Base-by-base conservation (phyloP, 1,140 invertebrate species). In the Olivierus martensii region DNA sequence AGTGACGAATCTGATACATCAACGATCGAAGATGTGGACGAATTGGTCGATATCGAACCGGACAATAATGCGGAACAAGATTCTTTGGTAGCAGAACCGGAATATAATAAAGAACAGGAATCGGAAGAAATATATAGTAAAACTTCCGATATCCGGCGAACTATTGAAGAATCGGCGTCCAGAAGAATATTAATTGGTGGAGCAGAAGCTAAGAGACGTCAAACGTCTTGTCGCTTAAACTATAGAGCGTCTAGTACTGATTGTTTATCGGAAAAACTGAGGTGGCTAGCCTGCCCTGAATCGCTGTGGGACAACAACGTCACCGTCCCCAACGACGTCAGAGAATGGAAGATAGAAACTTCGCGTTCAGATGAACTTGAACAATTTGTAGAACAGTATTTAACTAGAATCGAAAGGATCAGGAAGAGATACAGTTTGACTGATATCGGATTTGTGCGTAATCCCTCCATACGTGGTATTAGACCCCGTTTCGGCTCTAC, bases 381-480 rank as follows among this genome's bases (percentile, higher is more conserved):
- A 0, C 79, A 81, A 15, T 88, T 89, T 62, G 85, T 86, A 0
- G 79, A 87, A 55, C 84, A 85, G 42, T 81, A 85, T 57, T 82
- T 82, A 0, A 76, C 78, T 11, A 69, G 86, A 21, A 86, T 83
- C 0, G 84, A 89, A 61, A 71, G 84, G 22, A 75, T 88, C 5
- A 79, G 82, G 56, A 80, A 84, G 58, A 75, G 84, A 17, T 87
- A 76, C 55, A 43, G 41, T 9, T 66, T 72, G 10, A 77, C 86
- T 52, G 86, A 87, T 57, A 5, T 12, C 6, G 87, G 85, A 3
- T 89, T 90, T 65, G 82, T 84, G 60, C 73, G 83, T 14, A 71
- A 85, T 6, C 85, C 87, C 0, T 84, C 84, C 0, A 85, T 89
- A 1, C 74, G 83, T 0, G 80, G 79, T 0, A 81, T 82, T 22